Base-by-base conservation (phyloP, 2,888 invertebrate species). In the Germaria angustata region DNA sequence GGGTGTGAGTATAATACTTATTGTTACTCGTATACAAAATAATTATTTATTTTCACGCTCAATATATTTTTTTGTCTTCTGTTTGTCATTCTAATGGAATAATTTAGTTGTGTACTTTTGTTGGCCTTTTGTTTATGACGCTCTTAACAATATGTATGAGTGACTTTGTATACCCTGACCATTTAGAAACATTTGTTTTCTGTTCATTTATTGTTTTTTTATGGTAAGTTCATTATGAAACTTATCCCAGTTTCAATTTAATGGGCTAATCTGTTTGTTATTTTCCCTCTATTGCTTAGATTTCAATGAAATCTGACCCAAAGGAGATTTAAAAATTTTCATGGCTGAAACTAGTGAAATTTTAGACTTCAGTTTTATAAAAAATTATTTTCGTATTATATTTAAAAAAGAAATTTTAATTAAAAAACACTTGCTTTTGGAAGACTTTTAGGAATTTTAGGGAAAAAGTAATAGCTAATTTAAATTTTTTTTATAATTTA, bases 1-100 rank as follows among this genome's bases (percentile, higher is more conserved):
- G 28, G 3, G 28, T 28, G 28, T 28, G 28, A 5, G 28, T 28
- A 28, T 51, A 39, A 57, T 6, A 39, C 68, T 75, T 69, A 71
- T 68, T 73, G 73, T 68, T 69, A 66, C 51, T 57, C 17, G 34
- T 61, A 75, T 66, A 22, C 13, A 39, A 22, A 55, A 69, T 75
- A 71, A 82, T 82, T 79, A 82, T 79, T 79, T 79, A 71, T 75
- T 79, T 82, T 82, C 71, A 82, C 79, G 82, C 82, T 82, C 82
- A 82, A 82, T 82, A 65, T 78, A 82, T 75, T 82, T 66, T 17
- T 68, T 69, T 63, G 79, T 57, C 44, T 53, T 51, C 46, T 57
- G 39, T 66, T 82, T 82, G 65, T 75, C 53, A 82, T 46, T 65
- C 36, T 76, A 39, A 71, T 75, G 73, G 59, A 51, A 79, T 82